Evolutionary conservation across 2,113 vertebrate species (phyloP), one percentile per base, ranked within the genome.

Genomic region (Rana temporaria): DNA sequence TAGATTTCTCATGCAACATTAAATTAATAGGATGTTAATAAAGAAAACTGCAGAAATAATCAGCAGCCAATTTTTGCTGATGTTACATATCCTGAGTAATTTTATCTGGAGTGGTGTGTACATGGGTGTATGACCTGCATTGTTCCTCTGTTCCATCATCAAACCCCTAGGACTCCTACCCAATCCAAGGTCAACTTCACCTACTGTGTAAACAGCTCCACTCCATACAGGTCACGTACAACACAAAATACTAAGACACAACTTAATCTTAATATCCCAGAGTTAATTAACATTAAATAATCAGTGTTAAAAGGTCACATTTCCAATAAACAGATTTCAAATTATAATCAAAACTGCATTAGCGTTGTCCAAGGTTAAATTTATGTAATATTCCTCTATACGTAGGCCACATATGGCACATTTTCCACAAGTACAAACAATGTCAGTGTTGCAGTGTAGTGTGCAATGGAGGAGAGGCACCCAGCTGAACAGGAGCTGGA

Each of bases 211-310:
- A 84, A 57, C 68, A 81, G 38, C 4, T 69, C 6, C 48, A 0
- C 16, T 12, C 4, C 64, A 67, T 85, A 80, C 30, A 32, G 5
- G 24, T 17, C 20, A 78, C 64, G 79, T 63, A 52, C 26, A 81
- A 19, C 2, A 82, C 16, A 65, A 69, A 20, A 6, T 34, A 77
- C 38, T 72, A 63, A 64, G 17, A 30, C 18, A 62, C 15, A 63
- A 20, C n/a, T 7, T 59, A 85, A 69, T 53, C 19, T 60, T 26
- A 18, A 60, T 16, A 17, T 52, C 82, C 48, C 24, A 62, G 57
- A 87, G 69, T 20, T 76, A 84, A 60, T 66, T 84, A 78, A 52
- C 20, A 8, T 66, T 7, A 77, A 77, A 81, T 83, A 48, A 69
- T 18, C 15, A 63, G 42, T 18, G 6, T 79, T 34, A 78, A 62